Conservation (phyloP, 2,113 vertebrate genomes). For the Corythaeola cristata region DNA sequence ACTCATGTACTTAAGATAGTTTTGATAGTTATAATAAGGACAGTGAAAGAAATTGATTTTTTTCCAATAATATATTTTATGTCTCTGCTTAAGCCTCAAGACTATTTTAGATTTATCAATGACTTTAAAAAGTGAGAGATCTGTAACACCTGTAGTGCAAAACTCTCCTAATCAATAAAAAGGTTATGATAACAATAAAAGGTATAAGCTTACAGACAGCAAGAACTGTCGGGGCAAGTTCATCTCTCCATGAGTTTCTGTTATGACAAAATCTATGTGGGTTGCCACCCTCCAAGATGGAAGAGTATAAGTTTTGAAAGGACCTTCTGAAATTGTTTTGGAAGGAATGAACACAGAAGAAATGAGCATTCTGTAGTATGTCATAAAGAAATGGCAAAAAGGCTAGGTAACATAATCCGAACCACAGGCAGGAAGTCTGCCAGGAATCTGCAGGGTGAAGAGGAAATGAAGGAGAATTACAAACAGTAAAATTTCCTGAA, state of each 20-base stretch:
- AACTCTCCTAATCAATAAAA: not conserved
- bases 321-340: not conserved
- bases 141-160: not conserved
- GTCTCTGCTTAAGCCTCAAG: not conserved
- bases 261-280: not conserved
- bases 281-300: not conserved
- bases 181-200: not conserved
- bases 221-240: not conserved
- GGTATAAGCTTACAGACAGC: not conserved
- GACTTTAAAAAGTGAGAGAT: not conserved
- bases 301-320: not conserved
- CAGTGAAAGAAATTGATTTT: not conserved
- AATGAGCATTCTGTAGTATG: not conserved
- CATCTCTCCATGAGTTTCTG: not conserved
- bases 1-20: not conserved
- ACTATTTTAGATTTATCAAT: not conserved
- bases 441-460: not conserved
- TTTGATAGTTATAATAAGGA: not conserved
- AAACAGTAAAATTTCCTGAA: not conserved
- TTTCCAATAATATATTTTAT: not conserved
- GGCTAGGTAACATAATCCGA: not conserved
- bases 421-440: not conserved
- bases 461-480: not conserved
- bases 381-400: not conserved
- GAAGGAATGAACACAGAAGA: not conserved